Conservation (phyloP, 2,113 vertebrate genomes). For the Tauraco erythrolophus region DNA sequence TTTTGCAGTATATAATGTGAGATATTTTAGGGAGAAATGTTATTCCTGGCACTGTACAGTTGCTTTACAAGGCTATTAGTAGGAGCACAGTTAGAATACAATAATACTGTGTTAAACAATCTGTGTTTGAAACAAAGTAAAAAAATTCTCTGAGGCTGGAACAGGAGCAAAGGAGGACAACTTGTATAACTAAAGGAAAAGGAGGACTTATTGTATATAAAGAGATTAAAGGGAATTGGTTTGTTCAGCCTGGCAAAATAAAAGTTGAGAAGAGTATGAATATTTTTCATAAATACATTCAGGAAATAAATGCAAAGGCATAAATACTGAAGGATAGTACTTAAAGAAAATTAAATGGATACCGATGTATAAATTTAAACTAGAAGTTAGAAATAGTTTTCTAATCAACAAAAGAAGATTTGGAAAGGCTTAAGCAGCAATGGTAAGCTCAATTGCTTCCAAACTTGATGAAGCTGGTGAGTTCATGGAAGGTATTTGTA, state of each 20-base stretch:
- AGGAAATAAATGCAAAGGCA: background rate
- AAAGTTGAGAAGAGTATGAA: background rate
- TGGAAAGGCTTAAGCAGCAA: background rate
- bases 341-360: conserved; percentile 19
- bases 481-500: background rate
- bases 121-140: background rate
- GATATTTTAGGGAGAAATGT: background rate
- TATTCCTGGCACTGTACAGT: background rate
- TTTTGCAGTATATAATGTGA: background rate
- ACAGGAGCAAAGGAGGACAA: background rate
- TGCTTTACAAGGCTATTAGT: background rate
- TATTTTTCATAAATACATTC: conserved; percentile 34
- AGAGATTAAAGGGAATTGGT: conserved; percentile 50
- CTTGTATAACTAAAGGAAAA: background rate
- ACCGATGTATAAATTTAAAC: background rate
- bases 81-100: background rate
- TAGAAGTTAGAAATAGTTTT: background rate
- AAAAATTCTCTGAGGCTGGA: background rate
- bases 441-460: background rate
- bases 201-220: background rate
- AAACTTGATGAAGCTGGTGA: background rate
- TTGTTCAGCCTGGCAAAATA: conserved; percentile 22
- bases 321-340: background rate
- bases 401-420: background rate
- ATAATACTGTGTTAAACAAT: background rate